phyloP scores from a whole-genome alignment of 2,888 invertebrate genomes.

The Drosophila greeni region DNA sequence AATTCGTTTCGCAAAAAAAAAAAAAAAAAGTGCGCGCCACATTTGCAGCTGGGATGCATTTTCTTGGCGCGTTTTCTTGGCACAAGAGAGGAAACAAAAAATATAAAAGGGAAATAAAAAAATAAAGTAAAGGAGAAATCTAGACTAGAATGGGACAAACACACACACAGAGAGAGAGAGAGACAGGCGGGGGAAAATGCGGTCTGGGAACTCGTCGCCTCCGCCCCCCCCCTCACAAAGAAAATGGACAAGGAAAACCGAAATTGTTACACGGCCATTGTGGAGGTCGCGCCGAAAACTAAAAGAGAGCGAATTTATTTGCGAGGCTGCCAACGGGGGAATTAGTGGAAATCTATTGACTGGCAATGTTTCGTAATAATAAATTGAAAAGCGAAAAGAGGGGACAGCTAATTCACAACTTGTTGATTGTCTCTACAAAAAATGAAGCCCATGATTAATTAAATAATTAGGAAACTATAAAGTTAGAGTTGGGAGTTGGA shows the following conservation, averaged over 20 bases:
- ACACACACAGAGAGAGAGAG: neutral
- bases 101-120: neutral
- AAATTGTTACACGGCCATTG: slow-evolving; percentile 73
- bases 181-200: neutral
- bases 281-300: slow-evolving; percentile 62
- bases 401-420: slow-evolving; percentile 51
- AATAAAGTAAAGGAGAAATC: neutral
- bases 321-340: slow-evolving; percentile 44
- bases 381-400: slow-evolving; percentile 15
- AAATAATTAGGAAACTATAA: neutral
- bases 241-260: slow-evolving; percentile 39
- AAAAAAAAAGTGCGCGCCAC: slow-evolving; percentile 10
- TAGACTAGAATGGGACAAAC: neutral
- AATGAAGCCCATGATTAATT: neutral
- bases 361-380: slow-evolving; percentile 37
- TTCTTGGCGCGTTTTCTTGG: slow-evolving; percentile 60
- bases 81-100: neutral
- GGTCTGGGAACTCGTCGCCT: neutral
- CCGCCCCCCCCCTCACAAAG: neutral
- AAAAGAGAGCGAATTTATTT: slow-evolving; percentile 56
- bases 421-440: slow-evolving; percentile 45
- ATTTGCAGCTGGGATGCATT: slow-evolving; percentile 33
- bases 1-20: slow-evolving; percentile 8
- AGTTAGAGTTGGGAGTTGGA: no score
- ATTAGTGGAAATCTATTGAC: slow-evolving; percentile 34